Percentiles rank a stretch among this genome's conserved stretches.
phyloP scores from a whole-genome alignment of 1,140 invertebrate genomes.

The Bathynomus jamesi region DNA sequence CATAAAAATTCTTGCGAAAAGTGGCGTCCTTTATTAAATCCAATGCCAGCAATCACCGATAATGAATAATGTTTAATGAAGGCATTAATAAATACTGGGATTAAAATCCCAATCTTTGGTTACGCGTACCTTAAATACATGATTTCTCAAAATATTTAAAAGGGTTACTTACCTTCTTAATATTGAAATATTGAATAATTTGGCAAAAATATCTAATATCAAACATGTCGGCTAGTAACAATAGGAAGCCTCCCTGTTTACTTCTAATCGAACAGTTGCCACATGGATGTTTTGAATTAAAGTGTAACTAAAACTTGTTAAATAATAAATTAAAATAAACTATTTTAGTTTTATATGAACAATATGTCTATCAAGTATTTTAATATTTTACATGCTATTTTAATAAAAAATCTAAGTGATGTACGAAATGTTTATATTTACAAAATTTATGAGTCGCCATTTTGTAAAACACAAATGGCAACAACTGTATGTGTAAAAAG shows the following conservation, averaged over 20 bases:
- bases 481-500: not conserved
- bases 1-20: not conserved
- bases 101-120: not conserved
- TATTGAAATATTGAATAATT: not conserved
- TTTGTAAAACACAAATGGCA: not conserved
- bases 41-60: not conserved
- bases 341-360: too few species aligned
- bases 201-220: not conserved
- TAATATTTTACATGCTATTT: too few species aligned
- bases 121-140: not conserved
- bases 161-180: not conserved
- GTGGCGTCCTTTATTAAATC: not conserved
- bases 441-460: not conserved
- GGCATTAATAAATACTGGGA: not conserved
- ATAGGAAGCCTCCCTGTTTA: not conserved
- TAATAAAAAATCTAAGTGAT: too few species aligned
- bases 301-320: too few species aligned
- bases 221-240: not conserved
- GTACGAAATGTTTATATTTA: not conserved
- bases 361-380: too few species aligned
- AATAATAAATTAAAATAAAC: not conserved
- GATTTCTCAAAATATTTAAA: not conserved
- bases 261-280: not conserved
- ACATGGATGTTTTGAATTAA: too few species aligned
- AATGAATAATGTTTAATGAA: not conserved